Evolutionary conservation across 2,113 vertebrate genomes (phyloP).

Genomic region (Gymnorhina tibicen): DNA sequence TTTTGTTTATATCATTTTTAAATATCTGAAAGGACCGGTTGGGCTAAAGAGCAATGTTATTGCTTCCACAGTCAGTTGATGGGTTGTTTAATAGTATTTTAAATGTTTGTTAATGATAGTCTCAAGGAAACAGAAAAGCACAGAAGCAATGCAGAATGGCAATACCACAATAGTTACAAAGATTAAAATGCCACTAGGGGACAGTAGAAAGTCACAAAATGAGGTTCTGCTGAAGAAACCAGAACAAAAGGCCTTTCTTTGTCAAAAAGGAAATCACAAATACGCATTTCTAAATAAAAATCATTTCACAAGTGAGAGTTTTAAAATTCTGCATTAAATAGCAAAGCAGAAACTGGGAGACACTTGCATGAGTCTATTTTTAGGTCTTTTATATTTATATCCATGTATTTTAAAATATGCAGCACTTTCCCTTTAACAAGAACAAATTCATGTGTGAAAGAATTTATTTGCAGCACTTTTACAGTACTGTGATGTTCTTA

Average conservation of each 20-base stretch:
- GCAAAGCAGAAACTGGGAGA: conserved; percentile 8
- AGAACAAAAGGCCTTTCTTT: conserved; percentile 99
- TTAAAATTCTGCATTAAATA: conserved; percentile 58
- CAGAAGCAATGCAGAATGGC: conserved; percentile 60
- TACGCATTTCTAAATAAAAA: conserved; percentile 65
- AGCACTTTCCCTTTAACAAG: conserved; percentile 47
- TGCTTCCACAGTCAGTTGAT: conserved; percentile 74
- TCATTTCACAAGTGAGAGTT: conserved; percentile 38
- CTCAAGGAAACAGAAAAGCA: conserved; percentile 70
- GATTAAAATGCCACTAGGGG: conserved; percentile 91
- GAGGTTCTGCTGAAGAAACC: conserved; percentile 76
- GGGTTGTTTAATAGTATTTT: conserved; percentile 84
- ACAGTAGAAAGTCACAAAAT: conserved; percentile 97
- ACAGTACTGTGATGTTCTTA: conserved; percentile 32
- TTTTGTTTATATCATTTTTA: conserved; percentile 81
- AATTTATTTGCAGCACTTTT: conserved; percentile 56
- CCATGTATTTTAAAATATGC: conserved; percentile 32
- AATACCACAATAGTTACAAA: conserved; percentile 69
- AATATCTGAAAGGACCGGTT: conserved; percentile 79
- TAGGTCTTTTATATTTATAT: conserved; percentile 35
- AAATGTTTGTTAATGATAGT: conserved; percentile 91
- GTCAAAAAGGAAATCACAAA: conserved; percentile 60
- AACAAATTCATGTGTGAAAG: conserved; percentile 58
- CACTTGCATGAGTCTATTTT: conserved; percentile 56
- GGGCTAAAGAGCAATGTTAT: conserved; percentile 78